These are phyloP conservation scores for Acanthopleura granulata DNA, from an alignment of 2,888 invertebrate species.

Conservation along the genomic window DNA sequence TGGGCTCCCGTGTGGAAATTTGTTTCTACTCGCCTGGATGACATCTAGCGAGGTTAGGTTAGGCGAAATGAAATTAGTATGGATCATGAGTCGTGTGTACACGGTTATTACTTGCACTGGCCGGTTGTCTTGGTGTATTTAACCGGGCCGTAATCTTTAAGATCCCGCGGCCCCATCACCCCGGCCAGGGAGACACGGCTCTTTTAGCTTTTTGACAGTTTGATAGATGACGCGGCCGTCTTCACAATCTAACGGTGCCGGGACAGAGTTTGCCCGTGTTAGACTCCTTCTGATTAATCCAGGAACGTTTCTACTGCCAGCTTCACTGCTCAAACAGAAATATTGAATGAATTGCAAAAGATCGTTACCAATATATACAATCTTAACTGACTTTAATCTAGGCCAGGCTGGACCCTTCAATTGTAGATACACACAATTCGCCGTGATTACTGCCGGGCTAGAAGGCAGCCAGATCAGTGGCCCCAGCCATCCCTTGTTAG, in stretches of 20 bases:
- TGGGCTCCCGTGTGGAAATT: too few species aligned
- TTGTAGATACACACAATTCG: constrained; percentile 2
- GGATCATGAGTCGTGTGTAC: constrained; percentile 6
- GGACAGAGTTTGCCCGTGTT: constrained; percentile 14
- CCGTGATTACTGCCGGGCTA: neutral
- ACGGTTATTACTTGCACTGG: constrained; percentile 2
- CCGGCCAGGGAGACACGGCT: neutral
- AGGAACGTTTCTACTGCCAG: neutral
- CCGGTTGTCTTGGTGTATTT: constrained; percentile 14
- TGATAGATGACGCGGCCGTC: constrained; percentile 6
- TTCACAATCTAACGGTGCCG: neutral
- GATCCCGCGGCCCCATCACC: constrained; percentile 5
- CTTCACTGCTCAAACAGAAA: constrained; percentile 18
- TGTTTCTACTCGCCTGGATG: neutral
- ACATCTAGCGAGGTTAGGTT: neutral
- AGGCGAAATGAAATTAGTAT: constrained; percentile 16
- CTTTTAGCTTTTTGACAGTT: constrained; percentile 17
- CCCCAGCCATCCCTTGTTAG: too few species aligned
- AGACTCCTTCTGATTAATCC: neutral
- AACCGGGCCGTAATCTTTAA: constrained; percentile 1
- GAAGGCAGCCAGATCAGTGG: neutral
- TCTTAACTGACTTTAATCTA: constrained; percentile 13
- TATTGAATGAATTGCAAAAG: constrained; percentile 15
- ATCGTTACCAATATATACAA: constrained; percentile 17
- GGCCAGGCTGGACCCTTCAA: neutral